Conservation (phyloP, 2,797 vertebrate genomes). For the Clarias pachynema region DNA sequence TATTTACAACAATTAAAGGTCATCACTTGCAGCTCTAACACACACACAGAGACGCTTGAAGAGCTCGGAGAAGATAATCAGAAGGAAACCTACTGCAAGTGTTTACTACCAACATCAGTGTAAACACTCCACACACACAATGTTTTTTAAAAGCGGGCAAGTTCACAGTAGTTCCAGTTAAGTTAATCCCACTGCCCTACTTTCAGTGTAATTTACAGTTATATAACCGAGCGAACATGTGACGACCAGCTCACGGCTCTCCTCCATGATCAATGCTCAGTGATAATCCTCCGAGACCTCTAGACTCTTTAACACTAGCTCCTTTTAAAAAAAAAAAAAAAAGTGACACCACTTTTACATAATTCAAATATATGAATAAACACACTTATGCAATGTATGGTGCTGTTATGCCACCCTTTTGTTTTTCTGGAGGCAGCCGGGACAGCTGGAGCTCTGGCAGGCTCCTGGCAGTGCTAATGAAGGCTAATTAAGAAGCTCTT, state of each 20-base stretch:
- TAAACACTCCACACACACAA: background rate
- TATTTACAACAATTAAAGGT: too few species aligned
- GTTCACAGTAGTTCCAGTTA: background rate
- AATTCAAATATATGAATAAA: slow-evolving; percentile 27
- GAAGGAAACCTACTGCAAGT: background rate
- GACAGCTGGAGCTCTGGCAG: slow-evolving; percentile 48
- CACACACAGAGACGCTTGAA: background rate
- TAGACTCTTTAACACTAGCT: background rate
- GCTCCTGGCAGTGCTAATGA: slow-evolving; percentile 51
- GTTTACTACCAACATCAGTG: background rate
- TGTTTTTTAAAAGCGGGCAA: background rate
- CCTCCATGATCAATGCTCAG: slow-evolving; percentile 12
- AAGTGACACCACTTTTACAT: background rate
- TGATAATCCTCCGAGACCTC: background rate
- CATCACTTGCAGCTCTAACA: too few species aligned
- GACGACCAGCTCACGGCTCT: background rate
- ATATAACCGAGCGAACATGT: slow-evolving; percentile 10
- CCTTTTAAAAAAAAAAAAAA: background rate
- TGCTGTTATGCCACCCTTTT: background rate
- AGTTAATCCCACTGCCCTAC: background rate
- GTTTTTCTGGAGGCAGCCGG: slow-evolving; percentile 21
- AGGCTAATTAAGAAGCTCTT: slow-evolving; percentile 59
- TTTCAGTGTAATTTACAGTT: slow-evolving; percentile 20
- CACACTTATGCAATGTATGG: slow-evolving; percentile 18
- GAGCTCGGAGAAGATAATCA: too few species aligned